phyloP scores from a whole-genome alignment of 2,888 invertebrate genomes.

The Drosophila nigricruria region DNA sequence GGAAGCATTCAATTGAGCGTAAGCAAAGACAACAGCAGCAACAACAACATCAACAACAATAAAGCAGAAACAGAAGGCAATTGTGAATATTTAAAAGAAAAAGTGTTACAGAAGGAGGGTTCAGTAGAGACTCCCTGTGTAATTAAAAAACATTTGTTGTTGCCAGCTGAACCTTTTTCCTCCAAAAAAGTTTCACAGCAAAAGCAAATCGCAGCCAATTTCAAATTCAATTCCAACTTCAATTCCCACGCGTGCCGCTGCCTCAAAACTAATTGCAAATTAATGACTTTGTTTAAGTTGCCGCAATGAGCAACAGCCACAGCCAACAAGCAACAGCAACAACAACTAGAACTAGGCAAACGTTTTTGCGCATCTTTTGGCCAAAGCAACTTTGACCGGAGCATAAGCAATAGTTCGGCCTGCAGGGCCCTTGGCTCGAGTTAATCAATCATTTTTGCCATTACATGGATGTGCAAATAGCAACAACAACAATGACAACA shows the following conservation, averaged over 20 bases:
- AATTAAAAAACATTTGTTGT: constrained; percentile 57
- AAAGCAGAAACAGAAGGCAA: constrained; percentile 44
- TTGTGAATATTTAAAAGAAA: constrained; percentile 66
- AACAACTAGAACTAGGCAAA: constrained; percentile 55
- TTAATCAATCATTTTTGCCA: constrained; percentile 77
- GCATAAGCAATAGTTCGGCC: constrained; percentile 24
- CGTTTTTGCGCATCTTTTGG: constrained; percentile 60
- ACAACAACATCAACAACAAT: constrained; percentile 9
- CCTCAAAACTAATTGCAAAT: constrained; percentile 78
- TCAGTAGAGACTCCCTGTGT: constrained; percentile 17
- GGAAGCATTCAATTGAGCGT: constrained; percentile 77
- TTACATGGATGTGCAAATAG: constrained; percentile 61
- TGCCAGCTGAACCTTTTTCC: constrained; percentile 27
- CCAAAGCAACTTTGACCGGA: constrained; percentile 22
- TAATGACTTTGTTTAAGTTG: constrained; percentile 73
- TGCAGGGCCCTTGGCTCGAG: constrained; percentile 34
- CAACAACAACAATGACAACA: constrained; percentile 18
- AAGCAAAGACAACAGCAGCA: constrained; percentile 32
- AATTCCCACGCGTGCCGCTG: constrained; percentile 75
- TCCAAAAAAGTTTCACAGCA: constrained; percentile 39
- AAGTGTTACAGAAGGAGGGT: constrained; percentile 25
- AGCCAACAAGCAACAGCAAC: constrained; percentile 33
- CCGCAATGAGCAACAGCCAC: constrained; percentile 41
- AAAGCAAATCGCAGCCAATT: constrained; percentile 61
- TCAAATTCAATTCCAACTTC: constrained; percentile 52